Evolutionary conservation across 2,888 invertebrate genomes (phyloP).

Genomic region (Pyrgus malvae): DNA sequence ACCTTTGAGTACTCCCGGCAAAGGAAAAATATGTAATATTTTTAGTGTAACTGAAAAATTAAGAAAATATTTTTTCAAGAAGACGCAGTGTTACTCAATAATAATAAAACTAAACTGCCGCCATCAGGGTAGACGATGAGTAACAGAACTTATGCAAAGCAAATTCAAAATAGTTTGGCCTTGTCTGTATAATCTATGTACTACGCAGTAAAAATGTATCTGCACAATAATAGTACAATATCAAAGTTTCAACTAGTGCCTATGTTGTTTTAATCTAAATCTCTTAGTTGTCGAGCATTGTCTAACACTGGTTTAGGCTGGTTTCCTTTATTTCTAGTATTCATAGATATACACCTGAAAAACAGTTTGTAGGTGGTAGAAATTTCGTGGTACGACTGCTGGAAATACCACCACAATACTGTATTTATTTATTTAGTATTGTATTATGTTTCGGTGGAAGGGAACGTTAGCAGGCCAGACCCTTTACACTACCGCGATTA

Average conservation of each 20-base stretch:
- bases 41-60: too few species aligned
- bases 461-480: too few species aligned
- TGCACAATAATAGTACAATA: not conserved
- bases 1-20: too few species aligned
- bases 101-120: not conserved
- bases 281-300: not conserved
- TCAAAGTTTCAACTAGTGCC: not conserved
- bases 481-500: too few species aligned
- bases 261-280: constrained; percentile 3
- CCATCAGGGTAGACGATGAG: constrained; percentile 1
- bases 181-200: constrained; percentile 27
- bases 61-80: too few species aligned
- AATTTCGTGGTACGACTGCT: too few species aligned
- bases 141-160: constrained; percentile 20
- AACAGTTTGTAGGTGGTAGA: too few species aligned
- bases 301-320: not conserved
- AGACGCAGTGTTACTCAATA: not conserved
- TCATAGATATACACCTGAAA: not conserved
- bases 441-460: too few species aligned
- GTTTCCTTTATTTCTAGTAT: constrained; percentile 1
- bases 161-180: constrained; percentile 28
- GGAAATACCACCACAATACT: too few species aligned
- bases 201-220: constrained; percentile 28
- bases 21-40: too few species aligned
- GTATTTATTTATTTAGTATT: too few species aligned